phyloP scores from a whole-genome alignment of 2,113 vertebrate species.

The Chaetodon auriga region DNA sequence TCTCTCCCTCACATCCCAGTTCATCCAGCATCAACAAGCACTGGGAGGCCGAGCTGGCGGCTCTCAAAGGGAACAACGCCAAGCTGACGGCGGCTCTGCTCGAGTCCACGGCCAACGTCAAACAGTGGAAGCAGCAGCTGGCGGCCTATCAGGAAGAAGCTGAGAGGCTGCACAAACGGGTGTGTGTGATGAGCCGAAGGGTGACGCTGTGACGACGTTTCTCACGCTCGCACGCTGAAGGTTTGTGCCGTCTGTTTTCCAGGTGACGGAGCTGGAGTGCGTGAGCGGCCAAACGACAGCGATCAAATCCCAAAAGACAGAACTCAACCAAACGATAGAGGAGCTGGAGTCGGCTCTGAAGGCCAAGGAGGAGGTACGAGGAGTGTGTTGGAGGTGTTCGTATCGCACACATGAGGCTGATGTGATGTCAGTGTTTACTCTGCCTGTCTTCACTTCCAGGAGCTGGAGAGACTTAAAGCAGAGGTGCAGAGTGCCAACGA shows the following conservation, averaged over 20 bases:
- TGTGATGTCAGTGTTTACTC: not conserved
- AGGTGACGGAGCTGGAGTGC: constrained; percentile 98
- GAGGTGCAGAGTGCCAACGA: constrained; percentile 93
- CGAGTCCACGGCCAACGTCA: constrained; percentile 98
- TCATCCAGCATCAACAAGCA: constrained; percentile 90
- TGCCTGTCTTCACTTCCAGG: constrained; percentile 78
- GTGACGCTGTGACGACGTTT: rapidly evolving
- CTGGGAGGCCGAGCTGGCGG: constrained; percentile 96
- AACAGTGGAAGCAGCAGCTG: constrained; percentile 99
- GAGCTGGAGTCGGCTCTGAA: constrained; percentile 92
- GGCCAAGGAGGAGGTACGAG: constrained; percentile 93
- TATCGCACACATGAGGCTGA: not conserved
- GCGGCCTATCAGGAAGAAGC: constrained; percentile 97
- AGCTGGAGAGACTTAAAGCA: constrained; percentile 93
- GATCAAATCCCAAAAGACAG: constrained; percentile 95
- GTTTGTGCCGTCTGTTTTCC: constrained; percentile 23
- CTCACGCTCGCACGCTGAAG: not conserved
- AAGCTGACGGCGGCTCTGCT: constrained; percentile 98
- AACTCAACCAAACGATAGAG: constrained; percentile 96
- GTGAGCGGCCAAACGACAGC: constrained; percentile 94
- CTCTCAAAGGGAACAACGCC: constrained; percentile 97
- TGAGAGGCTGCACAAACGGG: constrained; percentile 95
- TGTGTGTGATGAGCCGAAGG: constrained; percentile 51
- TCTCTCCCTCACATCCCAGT: constrained; percentile 47
- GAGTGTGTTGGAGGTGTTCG: not conserved